phyloP scores from a whole-genome alignment of 2,113 vertebrate species.

The Sebastes schlegelii region DNA sequence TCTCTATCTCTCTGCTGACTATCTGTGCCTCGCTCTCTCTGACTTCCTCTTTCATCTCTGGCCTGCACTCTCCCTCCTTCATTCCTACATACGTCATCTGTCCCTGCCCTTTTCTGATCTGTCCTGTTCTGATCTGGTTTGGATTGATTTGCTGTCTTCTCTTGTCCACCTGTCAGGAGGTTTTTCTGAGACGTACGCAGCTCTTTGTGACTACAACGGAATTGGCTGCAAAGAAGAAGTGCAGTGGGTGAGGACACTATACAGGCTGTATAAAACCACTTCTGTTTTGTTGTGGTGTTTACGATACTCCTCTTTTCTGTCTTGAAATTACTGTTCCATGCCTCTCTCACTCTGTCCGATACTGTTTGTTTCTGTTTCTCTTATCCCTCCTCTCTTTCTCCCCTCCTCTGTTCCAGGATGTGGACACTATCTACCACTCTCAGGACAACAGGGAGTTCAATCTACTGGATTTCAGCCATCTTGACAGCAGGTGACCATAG shows the following conservation, averaged over 20 bases:
- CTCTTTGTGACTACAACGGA: conserved; percentile 86
- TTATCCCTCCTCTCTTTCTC: conserved; percentile 10
- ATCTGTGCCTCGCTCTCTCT: conserved; percentile 17
- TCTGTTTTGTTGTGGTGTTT: conserved; percentile 14
- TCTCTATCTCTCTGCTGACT: conserved; percentile 7
- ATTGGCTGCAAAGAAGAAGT: conserved; percentile 88
- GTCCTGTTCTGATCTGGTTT: neutral
- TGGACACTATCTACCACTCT: conserved; percentile 96
- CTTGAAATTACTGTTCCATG: neutral
- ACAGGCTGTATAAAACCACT: neutral
- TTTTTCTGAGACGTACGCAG: conserved; percentile 86
- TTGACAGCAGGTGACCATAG: conserved; percentile 89
- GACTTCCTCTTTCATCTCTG: conserved; percentile 56
- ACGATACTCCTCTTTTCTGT: neutral
- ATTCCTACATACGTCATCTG: neutral
- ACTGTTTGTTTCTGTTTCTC: conserved; percentile 17
- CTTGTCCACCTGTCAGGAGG: conserved; percentile 75
- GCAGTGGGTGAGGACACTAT: conserved; percentile 81
- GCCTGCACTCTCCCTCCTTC: conserved; percentile 4
- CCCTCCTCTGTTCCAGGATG: conserved; percentile 83
- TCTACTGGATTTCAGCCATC: conserved; percentile 91
- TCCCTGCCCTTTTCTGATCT: conserved; percentile 21
- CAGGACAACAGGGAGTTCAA: conserved; percentile 94
- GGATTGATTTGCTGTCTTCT: conserved; percentile 44
- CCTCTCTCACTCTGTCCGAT: conserved; percentile 43